Base-by-base conservation (phyloP, 2,797 vertebrate genomes). In the Acestrorhynchus altus region DNA sequence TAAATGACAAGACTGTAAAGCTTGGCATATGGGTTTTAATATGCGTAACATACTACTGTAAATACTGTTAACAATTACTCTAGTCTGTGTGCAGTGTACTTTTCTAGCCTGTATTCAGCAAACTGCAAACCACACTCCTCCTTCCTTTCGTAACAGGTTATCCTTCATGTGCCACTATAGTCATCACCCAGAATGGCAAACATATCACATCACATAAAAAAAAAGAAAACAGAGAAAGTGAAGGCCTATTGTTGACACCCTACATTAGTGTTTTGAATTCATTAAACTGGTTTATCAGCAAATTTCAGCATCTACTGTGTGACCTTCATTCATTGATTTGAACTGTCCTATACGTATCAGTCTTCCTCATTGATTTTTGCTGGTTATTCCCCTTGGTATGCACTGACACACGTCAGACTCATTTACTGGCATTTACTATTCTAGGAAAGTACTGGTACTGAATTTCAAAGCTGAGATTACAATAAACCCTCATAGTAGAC, bases 281-380 rank as follows among this genome's bases (percentile, higher is more conserved):
- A 47, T 18, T 46, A 65, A 65, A 44, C 40, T 46, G 20, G 40
- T 47, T 26, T 44, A 26, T 18, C 11, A 9, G 13, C 63, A 47
- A 10, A 46, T 28, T 44, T 18, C 44, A 10, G 42, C 44, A 67
- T 67, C 15, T 11, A 20, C 18, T 16, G 10, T 20, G 6, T 63
- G 20, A 40, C 20, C 61, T 40, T 40, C 46, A 51, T 1, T 18
- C 1, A 68, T 20, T 51, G 24, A 68, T 68, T 18, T 39, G 18
- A 44, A 20, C 10, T 3, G 26, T 5, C 28, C 26, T 13, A 35
- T 18, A 20, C 22, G 52, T 39, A 35, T 35, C 4, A 35, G 49
- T 35, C 66, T 39, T 52, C 47, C 20, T 35, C 26, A 52, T 49
- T 39, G 63, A 65, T 65, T 64, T 2, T 65, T 22, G 63, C n/a